Evolutionary conservation across 2,888 invertebrate genomes (phyloP).

Genomic region (Xylota sylvarum): DNA sequence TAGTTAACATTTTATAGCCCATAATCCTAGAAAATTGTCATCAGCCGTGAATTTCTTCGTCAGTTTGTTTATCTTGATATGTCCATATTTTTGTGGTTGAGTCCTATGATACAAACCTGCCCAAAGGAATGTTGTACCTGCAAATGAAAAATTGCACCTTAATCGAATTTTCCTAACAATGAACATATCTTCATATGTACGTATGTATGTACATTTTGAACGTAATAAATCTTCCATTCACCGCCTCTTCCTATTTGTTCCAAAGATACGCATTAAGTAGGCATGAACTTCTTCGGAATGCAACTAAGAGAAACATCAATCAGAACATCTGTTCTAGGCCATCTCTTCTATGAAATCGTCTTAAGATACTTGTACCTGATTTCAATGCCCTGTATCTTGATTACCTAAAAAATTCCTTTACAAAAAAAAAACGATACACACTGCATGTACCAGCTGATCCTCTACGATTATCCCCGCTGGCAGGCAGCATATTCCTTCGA

Average conservation of each 20-base stretch:
- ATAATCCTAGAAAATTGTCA: too few species aligned
- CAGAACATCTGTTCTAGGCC: constrained; percentile 56
- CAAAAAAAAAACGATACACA: not conserved
- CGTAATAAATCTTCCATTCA: constrained; percentile 23
- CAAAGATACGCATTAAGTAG: not conserved
- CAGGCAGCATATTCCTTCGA: not conserved
- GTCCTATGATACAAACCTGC: too few species aligned
- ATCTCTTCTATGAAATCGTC: constrained; percentile 21
- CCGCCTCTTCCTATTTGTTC: constrained; percentile 20
- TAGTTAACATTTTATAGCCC: too few species aligned
- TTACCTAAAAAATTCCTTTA: not conserved
- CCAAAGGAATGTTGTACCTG: not conserved
- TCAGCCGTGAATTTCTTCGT: too few species aligned
- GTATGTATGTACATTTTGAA: not conserved
- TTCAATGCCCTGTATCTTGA: not conserved
- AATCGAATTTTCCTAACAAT: not conserved
- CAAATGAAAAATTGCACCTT: not conserved
- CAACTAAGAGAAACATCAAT: not conserved
- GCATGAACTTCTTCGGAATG: not conserved
- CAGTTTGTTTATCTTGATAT: too few species aligned
- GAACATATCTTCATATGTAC: not conserved
- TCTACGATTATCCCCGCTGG: not conserved
- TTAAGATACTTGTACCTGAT: constrained; percentile 17
- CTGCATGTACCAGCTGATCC: constrained; percentile 51
- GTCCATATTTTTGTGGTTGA: too few species aligned